Percentiles rank a stretch among this genome's conserved stretches.
Conservation (phyloP, 2,113 vertebrate species). For the Laterallus jamaicensis region DNA sequence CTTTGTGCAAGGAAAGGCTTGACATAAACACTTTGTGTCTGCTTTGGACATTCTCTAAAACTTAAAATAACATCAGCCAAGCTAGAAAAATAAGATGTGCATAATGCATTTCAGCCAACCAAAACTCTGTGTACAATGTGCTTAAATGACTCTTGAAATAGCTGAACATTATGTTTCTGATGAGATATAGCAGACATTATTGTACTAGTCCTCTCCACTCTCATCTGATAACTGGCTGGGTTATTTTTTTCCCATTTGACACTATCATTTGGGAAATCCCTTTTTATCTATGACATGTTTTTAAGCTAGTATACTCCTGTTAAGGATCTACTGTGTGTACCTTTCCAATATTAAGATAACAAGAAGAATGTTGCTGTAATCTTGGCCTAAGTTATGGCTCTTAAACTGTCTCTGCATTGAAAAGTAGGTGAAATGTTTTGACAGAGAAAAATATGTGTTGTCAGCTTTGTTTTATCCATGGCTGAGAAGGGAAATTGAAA, state of each 20-base stretch:
- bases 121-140: neutral
- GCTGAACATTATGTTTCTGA: neutral
- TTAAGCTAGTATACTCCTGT: neutral
- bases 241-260: neutral
- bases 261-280: constrained; percentile 1
- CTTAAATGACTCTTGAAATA: neutral
- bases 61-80: neutral
- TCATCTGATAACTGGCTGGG: neutral
- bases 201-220: neutral
- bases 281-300: constrained; percentile 17
- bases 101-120: neutral
- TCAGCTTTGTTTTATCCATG: constrained; percentile 59
- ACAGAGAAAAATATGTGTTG: constrained; percentile 72
- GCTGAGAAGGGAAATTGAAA: constrained; percentile 64
- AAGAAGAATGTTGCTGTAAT: constrained; percentile 25
- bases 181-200: neutral
- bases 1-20: neutral
- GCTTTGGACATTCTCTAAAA: neutral
- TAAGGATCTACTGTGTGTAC: neutral
- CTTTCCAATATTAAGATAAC: constrained; percentile 60
- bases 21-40: neutral
- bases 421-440: constrained; percentile 71
- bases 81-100: neutral
- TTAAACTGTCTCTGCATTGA: constrained; percentile 47
- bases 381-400: constrained; percentile 27